Evolutionary conservation across 2,797 vertebrate species (phyloP).

Genomic region (Ammospiza maritima): DNA sequence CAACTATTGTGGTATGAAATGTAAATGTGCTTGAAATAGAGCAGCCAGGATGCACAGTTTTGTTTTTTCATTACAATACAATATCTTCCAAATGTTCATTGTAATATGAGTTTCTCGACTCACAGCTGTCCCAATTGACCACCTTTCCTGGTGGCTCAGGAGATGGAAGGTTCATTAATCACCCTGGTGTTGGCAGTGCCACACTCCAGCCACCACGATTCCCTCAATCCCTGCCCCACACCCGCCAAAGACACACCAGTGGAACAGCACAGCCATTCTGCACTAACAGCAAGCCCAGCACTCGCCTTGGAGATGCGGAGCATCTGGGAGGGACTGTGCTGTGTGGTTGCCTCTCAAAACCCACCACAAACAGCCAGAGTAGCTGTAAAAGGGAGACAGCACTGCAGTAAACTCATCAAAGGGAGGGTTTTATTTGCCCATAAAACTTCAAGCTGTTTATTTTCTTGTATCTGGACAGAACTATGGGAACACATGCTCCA

Average conservation of each 20-base stretch:
- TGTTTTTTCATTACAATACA: background rate
- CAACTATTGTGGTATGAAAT: background rate
- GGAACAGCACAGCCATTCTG: background rate
- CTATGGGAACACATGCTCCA: conserved; percentile 52
- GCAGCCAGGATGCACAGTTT: background rate
- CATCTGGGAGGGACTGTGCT: background rate
- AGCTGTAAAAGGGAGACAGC: conserved; percentile 22
- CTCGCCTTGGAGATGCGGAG: background rate
- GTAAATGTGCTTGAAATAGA: background rate
- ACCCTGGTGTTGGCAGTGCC: background rate
- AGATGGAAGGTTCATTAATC: background rate
- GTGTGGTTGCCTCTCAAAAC: background rate
- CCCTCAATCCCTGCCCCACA: background rate
- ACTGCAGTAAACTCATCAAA: conserved; percentile 22
- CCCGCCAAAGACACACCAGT: background rate
- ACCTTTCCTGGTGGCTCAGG: background rate
- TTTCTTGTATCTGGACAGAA: background rate
- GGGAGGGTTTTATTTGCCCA: conserved; percentile 26
- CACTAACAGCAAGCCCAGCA: background rate
- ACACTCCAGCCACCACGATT: background rate
- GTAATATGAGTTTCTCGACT: background rate
- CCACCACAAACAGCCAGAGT: background rate
- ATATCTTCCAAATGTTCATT: background rate
- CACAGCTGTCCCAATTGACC: background rate
- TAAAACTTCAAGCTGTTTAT: conserved; percentile 58